Percentiles rank a stretch among this genome's conserved stretches.
Conservation (phyloP, 2,888 invertebrate genomes). For the Vannuccia rotundouncinata region DNA sequence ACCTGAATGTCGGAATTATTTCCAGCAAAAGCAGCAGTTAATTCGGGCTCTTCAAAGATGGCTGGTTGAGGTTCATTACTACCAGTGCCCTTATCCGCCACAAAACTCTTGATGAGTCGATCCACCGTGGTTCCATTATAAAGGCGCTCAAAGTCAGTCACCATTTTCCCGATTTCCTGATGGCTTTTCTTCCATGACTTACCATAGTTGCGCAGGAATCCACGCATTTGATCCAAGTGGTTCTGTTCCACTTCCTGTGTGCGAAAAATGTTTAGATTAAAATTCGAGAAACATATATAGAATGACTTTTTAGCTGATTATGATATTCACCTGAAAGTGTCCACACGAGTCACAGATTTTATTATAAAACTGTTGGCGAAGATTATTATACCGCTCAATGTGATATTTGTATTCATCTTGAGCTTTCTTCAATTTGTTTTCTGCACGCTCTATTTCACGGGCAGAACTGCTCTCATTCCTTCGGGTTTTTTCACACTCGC, state of each 20-base stretch:
- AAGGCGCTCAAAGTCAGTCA: constrained; percentile 81
- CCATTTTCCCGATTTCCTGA: constrained; percentile 80
- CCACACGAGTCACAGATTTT: constrained; percentile 69
- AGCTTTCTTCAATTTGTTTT: constrained; percentile 40
- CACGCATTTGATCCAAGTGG: constrained; percentile 86
- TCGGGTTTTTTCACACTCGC: constrained; percentile 61
- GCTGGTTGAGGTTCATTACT: constrained; percentile 44
- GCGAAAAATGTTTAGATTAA: too few species aligned
- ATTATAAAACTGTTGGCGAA: constrained; percentile 86
- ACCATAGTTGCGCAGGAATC: constrained; percentile 80
- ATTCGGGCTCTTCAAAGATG: constrained; percentile 9
- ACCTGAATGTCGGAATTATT: constrained; percentile 11
- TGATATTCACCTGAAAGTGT: constrained; percentile 38
- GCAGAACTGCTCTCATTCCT: constrained; percentile 28
- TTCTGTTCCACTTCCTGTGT: constrained; percentile 88
- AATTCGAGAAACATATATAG: too few species aligned
- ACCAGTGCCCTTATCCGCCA: constrained; percentile 83
- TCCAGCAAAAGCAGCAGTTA: not conserved
- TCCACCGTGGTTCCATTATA: constrained; percentile 85
- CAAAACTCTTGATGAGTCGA: constrained; percentile 81
- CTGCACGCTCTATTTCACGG: constrained; percentile 37
- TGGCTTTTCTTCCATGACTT: constrained; percentile 69
- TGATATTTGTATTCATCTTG: constrained; percentile 79
- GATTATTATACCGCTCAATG: constrained; percentile 81
- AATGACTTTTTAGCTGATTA: too few species aligned